Conservation (phyloP, 2,797 vertebrate species). For the Vultur gryphus region DNA sequence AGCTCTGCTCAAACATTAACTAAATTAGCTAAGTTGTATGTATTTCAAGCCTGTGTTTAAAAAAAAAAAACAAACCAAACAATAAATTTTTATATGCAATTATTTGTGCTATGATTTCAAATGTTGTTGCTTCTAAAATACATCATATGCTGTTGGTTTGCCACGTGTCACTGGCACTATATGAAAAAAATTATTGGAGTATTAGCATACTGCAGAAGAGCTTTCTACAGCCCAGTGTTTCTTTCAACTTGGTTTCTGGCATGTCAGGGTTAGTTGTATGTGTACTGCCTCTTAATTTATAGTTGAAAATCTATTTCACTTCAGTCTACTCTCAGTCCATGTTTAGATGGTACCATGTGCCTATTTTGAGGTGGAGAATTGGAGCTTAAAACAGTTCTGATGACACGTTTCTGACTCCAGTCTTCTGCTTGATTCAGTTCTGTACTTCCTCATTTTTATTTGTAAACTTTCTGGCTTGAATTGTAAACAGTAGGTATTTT, state of each 20-base stretch:
- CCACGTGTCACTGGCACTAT: not conserved
- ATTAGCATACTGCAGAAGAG: fast-evolving
- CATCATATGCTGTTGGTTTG: not conserved
- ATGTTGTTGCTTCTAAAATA: not conserved
- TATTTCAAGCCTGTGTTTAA: not conserved
- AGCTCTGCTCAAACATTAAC: not conserved
- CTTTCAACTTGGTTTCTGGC: not conserved
- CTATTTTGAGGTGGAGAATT: not conserved
- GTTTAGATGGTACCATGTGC: not conserved
- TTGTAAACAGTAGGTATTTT: not conserved
- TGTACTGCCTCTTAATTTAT: not conserved
- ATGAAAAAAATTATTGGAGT: not conserved
- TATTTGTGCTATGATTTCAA: not conserved
- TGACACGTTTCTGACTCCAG: not conserved
- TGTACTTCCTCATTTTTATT: not conserved
- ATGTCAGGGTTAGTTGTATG: not conserved
- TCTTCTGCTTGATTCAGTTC: not conserved
- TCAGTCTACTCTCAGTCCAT: not conserved
- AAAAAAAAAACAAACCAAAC: not conserved
- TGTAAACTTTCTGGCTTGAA: not conserved
- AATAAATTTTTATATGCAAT: conserved; percentile 63
- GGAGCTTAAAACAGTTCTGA: not conserved
- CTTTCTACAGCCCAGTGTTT: not conserved
- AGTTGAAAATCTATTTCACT: not conserved
- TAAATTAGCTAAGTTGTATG: not conserved